phyloP scores from a whole-genome alignment of 1,140 invertebrate species.

The Aphelinus certus region DNA sequence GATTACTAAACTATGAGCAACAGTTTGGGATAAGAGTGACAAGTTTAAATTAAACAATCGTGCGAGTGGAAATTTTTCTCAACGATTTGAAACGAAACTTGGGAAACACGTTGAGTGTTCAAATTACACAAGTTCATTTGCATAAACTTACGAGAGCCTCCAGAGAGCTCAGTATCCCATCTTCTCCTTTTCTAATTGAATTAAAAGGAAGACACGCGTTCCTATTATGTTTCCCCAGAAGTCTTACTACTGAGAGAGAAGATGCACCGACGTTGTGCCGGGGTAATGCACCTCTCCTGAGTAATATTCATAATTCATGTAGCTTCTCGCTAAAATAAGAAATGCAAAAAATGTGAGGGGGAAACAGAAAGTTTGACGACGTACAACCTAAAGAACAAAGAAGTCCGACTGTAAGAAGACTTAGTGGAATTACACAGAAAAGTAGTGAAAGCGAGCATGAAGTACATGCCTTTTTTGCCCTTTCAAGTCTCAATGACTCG shows the following conservation, averaged over 20 bases:
- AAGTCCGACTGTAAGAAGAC: too few relatives aligned
- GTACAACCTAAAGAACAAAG: too few relatives aligned
- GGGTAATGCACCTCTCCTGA: conserved; percentile 33
- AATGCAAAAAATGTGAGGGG: not conserved
- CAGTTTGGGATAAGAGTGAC: not conserved
- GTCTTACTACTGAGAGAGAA: conserved; percentile 7
- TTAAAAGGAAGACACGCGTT: conserved; percentile 29
- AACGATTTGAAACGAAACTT: not conserved
- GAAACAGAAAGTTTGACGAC: conserved; percentile 4
- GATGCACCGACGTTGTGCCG: conserved; percentile 1
- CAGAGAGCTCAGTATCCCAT: not conserved
- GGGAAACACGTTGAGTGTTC: not conserved
- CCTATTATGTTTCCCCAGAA: conserved; percentile 19
- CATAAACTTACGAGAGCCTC: not conserved
- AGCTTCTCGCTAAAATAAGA: conserved; percentile 34
- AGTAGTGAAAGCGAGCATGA: too few relatives aligned
- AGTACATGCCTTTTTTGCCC: too few relatives aligned
- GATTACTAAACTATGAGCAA: too few relatives aligned
- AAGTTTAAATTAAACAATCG: not conserved
- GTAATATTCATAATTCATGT: conserved; percentile 47
- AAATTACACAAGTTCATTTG: conserved; percentile 25
- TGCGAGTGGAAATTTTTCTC: not conserved
- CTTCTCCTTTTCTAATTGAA: conserved; percentile 23
- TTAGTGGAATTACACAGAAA: too few relatives aligned
- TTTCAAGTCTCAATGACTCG: too few relatives aligned